Base-by-base conservation (phyloP, 2,797 vertebrate species). In the Myotis daubentonii region DNA sequence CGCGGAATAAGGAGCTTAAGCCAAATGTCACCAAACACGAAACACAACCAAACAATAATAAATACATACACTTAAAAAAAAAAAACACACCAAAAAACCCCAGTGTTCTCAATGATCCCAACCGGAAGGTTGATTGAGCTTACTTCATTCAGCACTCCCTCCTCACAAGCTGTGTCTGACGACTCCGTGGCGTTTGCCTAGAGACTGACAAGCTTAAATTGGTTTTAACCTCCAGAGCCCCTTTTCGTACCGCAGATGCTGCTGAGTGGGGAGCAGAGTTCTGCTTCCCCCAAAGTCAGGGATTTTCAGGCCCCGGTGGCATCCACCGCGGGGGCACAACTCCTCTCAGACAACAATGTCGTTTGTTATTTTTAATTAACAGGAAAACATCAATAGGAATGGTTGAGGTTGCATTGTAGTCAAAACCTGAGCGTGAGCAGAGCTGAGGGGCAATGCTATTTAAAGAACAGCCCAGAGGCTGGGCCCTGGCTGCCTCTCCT, bases 51-150 rank as follows among this genome's bases (percentile, higher is more conserved):
- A 92, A 66, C 41, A 70, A 94, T 80, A 83, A 82, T 74, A 60
- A 83, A 71, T 60, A 87, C 66, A 53, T 53, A 44, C 53, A 44
- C 55, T 76, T 15, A 0, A 68, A 68, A 33, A 19, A 17, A 20
- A n/a, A 2, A 53, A 0, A 47, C 47, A 44, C 44, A 8, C 47
- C 8, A 3, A 23, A 95, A 97, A 97, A 97, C 68, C 81, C 62
- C 4, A 44, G 97, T 92, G 95, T 97, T 98, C 79, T 96, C 93
- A 96, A 86, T 96, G 91, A 97, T 95, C 95, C 96, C 95, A 96
- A 92, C 0, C 0, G 47, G 84, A 95, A 95, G 93, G 92, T 93
- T 97, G 98, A 95, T 96, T 96, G 96, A 71, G 92, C 89, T 97
- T 95, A 95, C 92, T 98, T 97, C 92, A 95, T 95, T 96, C 96